Conservation (phyloP, 1,140 invertebrate genomes). For the Globodera ellingtonae region DNA sequence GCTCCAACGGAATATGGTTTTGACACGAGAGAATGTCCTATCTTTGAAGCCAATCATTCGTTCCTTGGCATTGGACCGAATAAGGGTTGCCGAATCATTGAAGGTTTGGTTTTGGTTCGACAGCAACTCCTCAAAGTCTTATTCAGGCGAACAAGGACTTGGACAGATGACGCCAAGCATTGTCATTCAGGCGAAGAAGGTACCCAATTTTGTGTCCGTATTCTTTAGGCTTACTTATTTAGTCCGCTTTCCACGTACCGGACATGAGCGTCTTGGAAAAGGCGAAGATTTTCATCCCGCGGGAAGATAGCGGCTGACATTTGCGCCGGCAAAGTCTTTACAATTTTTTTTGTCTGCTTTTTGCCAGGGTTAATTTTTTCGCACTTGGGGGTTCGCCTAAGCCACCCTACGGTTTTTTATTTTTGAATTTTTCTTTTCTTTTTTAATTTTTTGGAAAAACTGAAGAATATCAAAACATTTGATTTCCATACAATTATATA, state of each 20-base stretch:
- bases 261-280: not conserved
- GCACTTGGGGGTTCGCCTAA: no score
- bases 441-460: no score
- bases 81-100: slow-evolving; percentile 13
- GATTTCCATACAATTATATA: no score
- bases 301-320: no score
- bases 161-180: not conserved
- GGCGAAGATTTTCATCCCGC: not conserved
- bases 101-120: not conserved
- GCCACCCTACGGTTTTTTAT: no score
- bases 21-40: not conserved
- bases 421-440: no score
- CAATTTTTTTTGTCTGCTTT: no score
- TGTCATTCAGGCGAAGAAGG: slow-evolving; percentile 13
- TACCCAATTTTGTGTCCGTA: not conserved
- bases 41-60: not conserved
- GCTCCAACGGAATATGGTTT: slow-evolving; percentile 1
- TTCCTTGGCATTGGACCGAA: slow-evolving; percentile 14
- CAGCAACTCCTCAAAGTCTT: not conserved
- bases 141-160: not conserved
- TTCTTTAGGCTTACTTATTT: not conserved
- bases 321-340: no score
- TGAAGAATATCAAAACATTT: no score
- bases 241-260: slow-evolving; percentile 11
- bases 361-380: no score